Conservation (phyloP, 2,888 invertebrate genomes). For the Fissipunctia ypsillon region DNA sequence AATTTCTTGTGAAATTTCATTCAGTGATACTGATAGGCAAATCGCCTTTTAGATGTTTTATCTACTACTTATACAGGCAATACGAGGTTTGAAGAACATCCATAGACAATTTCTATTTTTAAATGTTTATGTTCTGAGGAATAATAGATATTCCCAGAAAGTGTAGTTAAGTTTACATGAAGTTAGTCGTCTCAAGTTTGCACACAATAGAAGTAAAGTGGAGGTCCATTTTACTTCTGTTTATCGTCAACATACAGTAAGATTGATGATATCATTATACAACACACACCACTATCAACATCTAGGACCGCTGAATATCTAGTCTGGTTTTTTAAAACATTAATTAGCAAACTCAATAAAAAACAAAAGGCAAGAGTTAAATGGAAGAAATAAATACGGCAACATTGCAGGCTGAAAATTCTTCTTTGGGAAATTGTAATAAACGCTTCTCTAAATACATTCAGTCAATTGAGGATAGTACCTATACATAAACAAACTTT, state of each 20-base stretch:
- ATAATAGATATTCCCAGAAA: neutral
- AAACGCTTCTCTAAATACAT: neutral
- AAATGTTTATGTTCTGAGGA: neutral
- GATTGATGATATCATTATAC: neutral
- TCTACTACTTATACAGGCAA: neutral
- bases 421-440: neutral
- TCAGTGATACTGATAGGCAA: neutral
- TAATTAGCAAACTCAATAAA: neutral
- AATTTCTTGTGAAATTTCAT: neutral
- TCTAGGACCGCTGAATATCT: too few relatives aligned
- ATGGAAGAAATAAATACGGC: neutral
- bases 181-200: neutral
- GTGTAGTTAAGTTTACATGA: neutral
- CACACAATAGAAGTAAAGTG: neutral
- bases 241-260: too few relatives aligned
- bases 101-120: neutral
- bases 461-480: neutral
- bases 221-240: too few relatives aligned
- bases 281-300: neutral
- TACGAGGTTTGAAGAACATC: neutral
- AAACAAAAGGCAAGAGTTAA: neutral
- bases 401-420: neutral
- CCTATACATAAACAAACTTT: too few relatives aligned
- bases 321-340: too few relatives aligned
- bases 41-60: too few relatives aligned